Evolutionary conservation across 2,888 invertebrate species (phyloP), one percentile per base, ranked within the genome.

Genomic region (Coenonympha arcania): DNA sequence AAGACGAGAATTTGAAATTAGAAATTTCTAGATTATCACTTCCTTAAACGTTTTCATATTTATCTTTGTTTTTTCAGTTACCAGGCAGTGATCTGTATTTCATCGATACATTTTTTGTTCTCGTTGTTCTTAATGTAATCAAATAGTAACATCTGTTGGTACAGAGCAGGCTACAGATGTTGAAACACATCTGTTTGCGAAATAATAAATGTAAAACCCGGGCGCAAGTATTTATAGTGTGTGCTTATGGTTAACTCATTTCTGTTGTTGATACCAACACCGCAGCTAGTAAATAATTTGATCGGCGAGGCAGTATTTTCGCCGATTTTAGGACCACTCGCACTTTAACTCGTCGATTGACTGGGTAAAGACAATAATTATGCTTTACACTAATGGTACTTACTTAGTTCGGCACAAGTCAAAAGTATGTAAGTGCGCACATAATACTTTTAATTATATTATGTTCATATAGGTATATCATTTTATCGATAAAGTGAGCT

Each of bases 131-230:
- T 37, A 50, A 47, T 48, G 50, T 50, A 54, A 54, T 54, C 53
- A 54, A 54, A 50, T 39, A 31, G 30, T 33, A 34, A 47, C 54
- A 50, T 50, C 50, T 50, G 54, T 54, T 50, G 44, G 34, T 54
- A 54, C 54, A n/a, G n/a, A n/a, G n/a, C n/a, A n/a, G n/a, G n/a
- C n/a, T n/a, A n/a, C n/a, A 54, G 50, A 54, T 54, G 54, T 50
- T 50, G 37, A 28, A 34, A 40, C 47, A 54, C 54, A 54, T 54
- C 54, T 54, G 54, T 39, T 54, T 54, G 54, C 54, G 54, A 54
- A 55, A 56, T 54, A 56, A 54, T 52, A 56, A 54, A 50, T 44
- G 45, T 47, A 50, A 55, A 52, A 52, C 54, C 37, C 37, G 31
- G 42, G 20, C 44, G 40, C 30, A 47, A 52, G 44, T 55, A 57